Evolutionary conservation across 2,113 vertebrate species (phyloP), one percentile per base, ranked within the genome.

Genomic region (Anolis sagrei): DNA sequence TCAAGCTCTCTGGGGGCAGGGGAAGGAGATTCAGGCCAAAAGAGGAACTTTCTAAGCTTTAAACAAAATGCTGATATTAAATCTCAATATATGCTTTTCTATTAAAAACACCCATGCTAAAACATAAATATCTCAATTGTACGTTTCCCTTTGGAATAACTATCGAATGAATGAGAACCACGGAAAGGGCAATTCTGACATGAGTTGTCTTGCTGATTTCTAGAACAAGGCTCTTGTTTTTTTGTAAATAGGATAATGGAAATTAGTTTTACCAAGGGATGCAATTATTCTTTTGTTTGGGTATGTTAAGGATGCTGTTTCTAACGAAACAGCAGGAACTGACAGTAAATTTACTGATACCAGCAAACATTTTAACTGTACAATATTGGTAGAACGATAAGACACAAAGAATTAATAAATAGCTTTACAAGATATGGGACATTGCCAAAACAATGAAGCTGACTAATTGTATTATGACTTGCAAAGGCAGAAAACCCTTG

Each of bases 361-460:
- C 39, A 80, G 69, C 58, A 81, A 80, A 80, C 39, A 80, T 49
- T 76, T 75, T 86, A 86, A 64, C 69, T 36, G 51, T 16, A 21
- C 84, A 36, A 62, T 80, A 81, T 36, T 75, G 58, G 77, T 75
- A 74, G 69, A 75, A 86, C 78, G 75, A 75, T 80, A 73, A 74
- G 58, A 81, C 78, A 86, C 51, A 79, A 86, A n/a, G 39, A 80
- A 75, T 86, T 80, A 86, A 80, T 86, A 51, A 81, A 86, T 74
- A 51, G 58, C 74, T 66, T 86, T 80, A 81, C n/a, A 86, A 80
- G 69, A 80, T 66, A 80, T 80, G 77, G 58, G 78, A 80, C 3
- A 16, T 64, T 86, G 61, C 69, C 58, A 75, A 69, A 84, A 80
- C 44, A 48, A 86, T 66, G 54, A 86, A 79, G 36, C 66, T 74